Evolutionary conservation across 1,140 invertebrate genomes (phyloP), one percentile per base, ranked within the genome.

Genomic region (Manduca sexta): DNA sequence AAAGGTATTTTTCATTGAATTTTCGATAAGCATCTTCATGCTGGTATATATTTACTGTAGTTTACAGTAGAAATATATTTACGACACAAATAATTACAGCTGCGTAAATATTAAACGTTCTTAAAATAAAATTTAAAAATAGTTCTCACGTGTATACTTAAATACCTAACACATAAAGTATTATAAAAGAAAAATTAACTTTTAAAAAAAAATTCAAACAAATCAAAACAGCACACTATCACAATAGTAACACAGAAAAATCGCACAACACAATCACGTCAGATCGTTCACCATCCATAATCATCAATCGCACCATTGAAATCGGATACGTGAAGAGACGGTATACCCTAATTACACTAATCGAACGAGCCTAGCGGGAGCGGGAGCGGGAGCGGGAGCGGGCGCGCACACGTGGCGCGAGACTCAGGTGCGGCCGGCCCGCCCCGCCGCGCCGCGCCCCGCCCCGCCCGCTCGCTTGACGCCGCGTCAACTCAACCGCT

Each of bases 371-470:
- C 44, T 26, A 49, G 56, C 52, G 41, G n/a, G n/a, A n/a, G n/a
- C n/a, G n/a, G n/a, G n/a, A n/a, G n/a, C n/a, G 21, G 60, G 72
- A 70, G 72, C 72, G 67, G 53, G 45, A 55, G 74, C 68, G 64
- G 52, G 52, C 50, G 59, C 60, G 58, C 48, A 55, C 62, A 67
- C 68, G 70, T 69, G 70, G 63, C 52, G n/a, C 49, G 61, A 53
- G 48, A 54, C 72, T 60, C 75, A 81, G 75, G 80, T 80, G 75
- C 67, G 68, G 67, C 70, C 69, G 73, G 67, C 64, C 68, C 60
- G 45, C 54, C 58, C 52, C 50, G n/a, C n/a, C n/a, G n/a, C n/a
- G n/a, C n/a, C n/a, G 43, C 50, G 34, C 45, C 49, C 45, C 51
- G 42, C 31, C 47, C 45, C 41, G 56, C 40, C 54, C 52, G 38